A percentile compares a stretch with the other conserved stretches of the same genome.
Conservation (phyloP, 1,140 invertebrate species). For the Penaeus chinensis region DNA sequence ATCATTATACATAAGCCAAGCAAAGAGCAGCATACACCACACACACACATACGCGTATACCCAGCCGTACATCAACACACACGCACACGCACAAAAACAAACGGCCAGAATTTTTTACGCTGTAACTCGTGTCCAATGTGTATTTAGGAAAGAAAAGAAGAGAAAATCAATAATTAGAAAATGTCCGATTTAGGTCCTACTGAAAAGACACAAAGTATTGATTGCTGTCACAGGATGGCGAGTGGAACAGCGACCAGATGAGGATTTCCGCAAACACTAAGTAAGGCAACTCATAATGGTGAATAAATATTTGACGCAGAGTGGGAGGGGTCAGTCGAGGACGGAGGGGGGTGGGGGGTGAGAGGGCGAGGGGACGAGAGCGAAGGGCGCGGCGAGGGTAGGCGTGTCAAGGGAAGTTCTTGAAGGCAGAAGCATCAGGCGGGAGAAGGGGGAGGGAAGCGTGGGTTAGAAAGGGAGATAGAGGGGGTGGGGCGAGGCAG, state of each 20-base stretch:
- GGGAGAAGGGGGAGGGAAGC: not conserved
- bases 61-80: not conserved
- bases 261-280: too few species aligned
- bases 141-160: too few species aligned
- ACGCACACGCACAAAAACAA: not conserved
- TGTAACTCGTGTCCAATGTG: slow-evolving; percentile 4
- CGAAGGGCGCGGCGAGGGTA: not conserved
- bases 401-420: not conserved
- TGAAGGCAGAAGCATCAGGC: not conserved
- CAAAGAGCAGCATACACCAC: not conserved
- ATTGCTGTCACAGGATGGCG: too few species aligned
- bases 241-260: too few species aligned
- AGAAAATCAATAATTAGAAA: not conserved
- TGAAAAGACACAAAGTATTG: too few species aligned
- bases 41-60: slow-evolving; percentile 13
- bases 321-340: not conserved
- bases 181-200: too few species aligned
- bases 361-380: not conserved
- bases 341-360: not conserved
- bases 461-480: not conserved
- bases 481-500: not conserved
- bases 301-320: not conserved
- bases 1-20: not conserved
- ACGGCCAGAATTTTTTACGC: not conserved
- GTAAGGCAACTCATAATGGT: too few species aligned